Evolutionary conservation across 2,888 invertebrate species (phyloP).

Genomic region (Resseliella maxima): DNA sequence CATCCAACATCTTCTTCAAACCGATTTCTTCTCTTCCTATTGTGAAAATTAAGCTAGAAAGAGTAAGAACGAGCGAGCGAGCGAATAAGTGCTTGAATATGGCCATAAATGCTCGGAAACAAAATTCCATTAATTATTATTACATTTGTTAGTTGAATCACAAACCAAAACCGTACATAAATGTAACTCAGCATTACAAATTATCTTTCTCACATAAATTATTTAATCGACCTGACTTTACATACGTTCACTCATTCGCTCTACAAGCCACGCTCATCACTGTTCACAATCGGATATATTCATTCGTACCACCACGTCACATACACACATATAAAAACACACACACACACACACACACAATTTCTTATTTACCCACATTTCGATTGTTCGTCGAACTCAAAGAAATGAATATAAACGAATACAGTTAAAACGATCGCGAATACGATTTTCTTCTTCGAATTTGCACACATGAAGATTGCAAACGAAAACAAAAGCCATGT

Average conservation of each 20-base stretch:
- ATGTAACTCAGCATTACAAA: slow-evolving; percentile 53
- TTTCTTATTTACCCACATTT: slow-evolving; percentile 27
- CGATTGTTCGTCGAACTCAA: slow-evolving; percentile 44
- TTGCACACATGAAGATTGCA: not conserved
- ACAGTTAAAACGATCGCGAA: not conserved
- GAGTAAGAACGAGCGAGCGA: not conserved
- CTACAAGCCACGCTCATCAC: slow-evolving; percentile 12
- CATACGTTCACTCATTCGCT: slow-evolving; percentile 14
- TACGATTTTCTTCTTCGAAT: not conserved
- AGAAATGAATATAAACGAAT: not conserved
- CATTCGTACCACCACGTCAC: not conserved
- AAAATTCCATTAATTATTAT: slow-evolving; percentile 55
- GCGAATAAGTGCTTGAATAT: slow-evolving; percentile 3
- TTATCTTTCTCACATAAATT: slow-evolving; percentile 56
- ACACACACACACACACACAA: too few relatives aligned
- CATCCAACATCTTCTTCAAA: not conserved
- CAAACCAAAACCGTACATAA: slow-evolving; percentile 53
- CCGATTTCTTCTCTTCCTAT: not conserved
- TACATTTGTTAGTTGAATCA: slow-evolving; percentile 54
- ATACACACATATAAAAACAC: too few relatives aligned
- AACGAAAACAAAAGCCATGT: not conserved
- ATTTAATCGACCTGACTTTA: slow-evolving; percentile 51
- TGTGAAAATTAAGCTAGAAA: not conserved
- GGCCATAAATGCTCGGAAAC: slow-evolving; percentile 51
- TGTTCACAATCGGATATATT: not conserved